These are phyloP conservation scores for Eriosoma lanigerum DNA, from an alignment of 1,140 invertebrate genomes.

Conservation along the genomic window DNA sequence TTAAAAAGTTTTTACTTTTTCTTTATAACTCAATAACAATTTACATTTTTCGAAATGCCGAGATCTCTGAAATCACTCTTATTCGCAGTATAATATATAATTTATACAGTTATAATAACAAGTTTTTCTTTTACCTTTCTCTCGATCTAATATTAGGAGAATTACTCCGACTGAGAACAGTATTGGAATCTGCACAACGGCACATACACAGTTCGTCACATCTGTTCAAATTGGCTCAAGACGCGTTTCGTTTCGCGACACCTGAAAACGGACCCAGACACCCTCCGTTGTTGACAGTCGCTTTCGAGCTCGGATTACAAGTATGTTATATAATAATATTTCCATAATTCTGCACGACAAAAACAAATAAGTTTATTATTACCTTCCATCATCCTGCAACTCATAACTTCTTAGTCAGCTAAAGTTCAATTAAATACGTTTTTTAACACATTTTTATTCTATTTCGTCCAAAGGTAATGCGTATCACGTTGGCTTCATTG, in stretches of 20 bases:
- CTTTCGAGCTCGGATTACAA: constrained; percentile 79
- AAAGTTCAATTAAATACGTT: too few relatives aligned
- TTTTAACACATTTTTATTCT: too few relatives aligned
- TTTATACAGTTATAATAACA: too few relatives aligned
- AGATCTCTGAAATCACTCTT: too few relatives aligned
- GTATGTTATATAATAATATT: constrained; percentile 58
- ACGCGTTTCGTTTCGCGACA: constrained; percentile 78
- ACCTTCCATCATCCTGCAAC: too few relatives aligned
- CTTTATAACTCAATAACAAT: neutral
- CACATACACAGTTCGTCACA: constrained; percentile 82
- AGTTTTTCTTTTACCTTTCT: neutral
- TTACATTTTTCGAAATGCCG: too few relatives aligned
- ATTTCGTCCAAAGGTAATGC: constrained; percentile 65
- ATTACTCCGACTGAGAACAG: constrained; percentile 68
- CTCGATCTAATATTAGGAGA: constrained; percentile 64
- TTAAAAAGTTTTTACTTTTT: neutral
- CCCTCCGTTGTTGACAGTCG: constrained; percentile 72
- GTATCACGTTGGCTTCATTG: constrained; percentile 77
- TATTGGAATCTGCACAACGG: constrained; percentile 74
- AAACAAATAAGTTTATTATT: too few relatives aligned
- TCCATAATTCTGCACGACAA: too few relatives aligned
- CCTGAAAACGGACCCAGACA: constrained; percentile 73
- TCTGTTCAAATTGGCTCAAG: constrained; percentile 80
- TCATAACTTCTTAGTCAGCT: too few relatives aligned
- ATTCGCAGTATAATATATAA: too few relatives aligned